Conservation (phyloP, 2,797 vertebrate genomes). For the Pipistrellus nathusii region DNA sequence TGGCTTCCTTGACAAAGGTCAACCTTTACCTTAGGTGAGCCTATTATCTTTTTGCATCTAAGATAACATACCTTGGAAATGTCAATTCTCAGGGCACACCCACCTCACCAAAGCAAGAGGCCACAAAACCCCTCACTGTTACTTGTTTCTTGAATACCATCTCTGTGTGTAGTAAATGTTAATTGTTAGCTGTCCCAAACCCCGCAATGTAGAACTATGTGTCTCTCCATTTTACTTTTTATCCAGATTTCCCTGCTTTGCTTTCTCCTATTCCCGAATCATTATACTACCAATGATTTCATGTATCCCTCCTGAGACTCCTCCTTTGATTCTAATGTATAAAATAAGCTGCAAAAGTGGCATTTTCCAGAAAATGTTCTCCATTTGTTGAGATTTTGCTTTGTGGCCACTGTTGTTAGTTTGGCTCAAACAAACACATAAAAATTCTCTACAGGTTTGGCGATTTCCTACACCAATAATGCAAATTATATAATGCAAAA, state of each 20-base stretch:
- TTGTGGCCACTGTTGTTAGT: neutral
- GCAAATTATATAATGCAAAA: neutral
- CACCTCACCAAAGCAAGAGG: neutral
- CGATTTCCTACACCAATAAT: neutral
- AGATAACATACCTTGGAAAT: neutral
- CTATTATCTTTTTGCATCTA: neutral
- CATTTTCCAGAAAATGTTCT: neutral
- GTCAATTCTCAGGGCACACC: neutral
- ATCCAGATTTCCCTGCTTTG: neutral
- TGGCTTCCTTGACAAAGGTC: neutral
- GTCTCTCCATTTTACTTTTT: neutral
- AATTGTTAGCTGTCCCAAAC: neutral
- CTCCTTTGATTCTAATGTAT: neutral
- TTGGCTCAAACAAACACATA: neutral
- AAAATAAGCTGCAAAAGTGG: neutral
- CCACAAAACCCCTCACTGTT: neutral
- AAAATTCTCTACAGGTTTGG: neutral
- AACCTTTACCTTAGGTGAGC: neutral
- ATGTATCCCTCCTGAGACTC: neutral
- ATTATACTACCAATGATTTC: neutral
- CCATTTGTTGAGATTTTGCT: neutral
- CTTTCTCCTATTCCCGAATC: neutral
- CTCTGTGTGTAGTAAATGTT: neutral
- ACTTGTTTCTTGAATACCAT: neutral
- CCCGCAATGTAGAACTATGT: neutral